These are phyloP conservation scores for Choloepus hoffmanni DNA, from an alignment of 2,113 vertebrate genomes.

Conservation along the genomic window DNA sequence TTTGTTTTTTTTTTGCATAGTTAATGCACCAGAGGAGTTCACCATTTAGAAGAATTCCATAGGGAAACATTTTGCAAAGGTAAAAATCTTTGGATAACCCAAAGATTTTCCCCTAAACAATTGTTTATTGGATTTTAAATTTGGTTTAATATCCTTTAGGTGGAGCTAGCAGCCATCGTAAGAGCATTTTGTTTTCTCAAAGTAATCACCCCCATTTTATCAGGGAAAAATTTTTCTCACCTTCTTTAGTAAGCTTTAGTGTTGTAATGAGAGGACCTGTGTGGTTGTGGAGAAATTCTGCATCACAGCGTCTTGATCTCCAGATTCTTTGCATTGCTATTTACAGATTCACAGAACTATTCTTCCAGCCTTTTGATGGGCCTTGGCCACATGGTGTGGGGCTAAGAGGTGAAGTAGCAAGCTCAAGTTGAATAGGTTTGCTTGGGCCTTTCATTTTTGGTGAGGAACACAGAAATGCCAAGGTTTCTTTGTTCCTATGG, in stretches of 20 bases:
- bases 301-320: neutral
- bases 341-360: neutral
- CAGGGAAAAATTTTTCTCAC: neutral
- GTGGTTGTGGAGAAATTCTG: neutral
- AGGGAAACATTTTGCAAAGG: neutral
- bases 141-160: conserved; percentile 30
- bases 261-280: neutral
- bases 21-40: conserved; percentile 58
- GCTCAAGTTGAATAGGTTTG: neutral
- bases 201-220: neutral
- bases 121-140: conserved; percentile 35
- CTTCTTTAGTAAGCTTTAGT: neutral
- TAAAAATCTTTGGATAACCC: conserved; percentile 58
- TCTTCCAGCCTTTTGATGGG: neutral
- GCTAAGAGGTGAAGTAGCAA: neutral
- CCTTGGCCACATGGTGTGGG: neutral
- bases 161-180: neutral
- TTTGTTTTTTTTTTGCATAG: conserved; percentile 40
- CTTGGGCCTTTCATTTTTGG: neutral
- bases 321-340: neutral
- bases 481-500: accelerated
- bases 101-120: conserved; percentile 22
- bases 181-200: neutral
- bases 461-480: neutral
- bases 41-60: conserved; percentile 59